Evolutionary conservation across 2,888 invertebrate genomes (phyloP).

Genomic region (Caenorhabditis macrosperma): DNA sequence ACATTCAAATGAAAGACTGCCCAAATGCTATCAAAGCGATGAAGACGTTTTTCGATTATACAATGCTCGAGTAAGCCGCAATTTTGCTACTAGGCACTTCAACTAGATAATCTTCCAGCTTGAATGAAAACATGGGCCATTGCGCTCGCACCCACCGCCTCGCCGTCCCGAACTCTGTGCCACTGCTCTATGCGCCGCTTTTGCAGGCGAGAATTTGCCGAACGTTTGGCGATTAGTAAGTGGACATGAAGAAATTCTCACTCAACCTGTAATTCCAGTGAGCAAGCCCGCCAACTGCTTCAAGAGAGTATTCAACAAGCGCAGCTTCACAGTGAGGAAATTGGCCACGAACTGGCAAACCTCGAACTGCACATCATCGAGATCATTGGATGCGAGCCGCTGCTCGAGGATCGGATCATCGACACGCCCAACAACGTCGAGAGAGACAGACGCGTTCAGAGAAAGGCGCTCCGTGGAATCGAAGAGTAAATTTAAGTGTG

Average conservation of each 20-base stretch:
- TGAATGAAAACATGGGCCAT: slow-evolving; percentile 42
- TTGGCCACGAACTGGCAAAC: slow-evolving; percentile 53
- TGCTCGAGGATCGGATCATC: slow-evolving; percentile 11
- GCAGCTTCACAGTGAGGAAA: slow-evolving; percentile 50
- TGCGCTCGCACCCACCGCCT: slow-evolving; percentile 37
- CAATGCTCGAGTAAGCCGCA: slow-evolving; percentile 35
- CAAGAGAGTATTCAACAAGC: slow-evolving; percentile 59
- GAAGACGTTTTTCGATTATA: slow-evolving; percentile 54
- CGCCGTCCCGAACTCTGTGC: slow-evolving; percentile 37
- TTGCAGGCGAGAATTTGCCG: slow-evolving; percentile 51
- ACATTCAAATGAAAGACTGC: slow-evolving; percentile 27
- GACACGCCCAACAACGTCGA: background rate
- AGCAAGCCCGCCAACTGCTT: slow-evolving; percentile 30
- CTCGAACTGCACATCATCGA: slow-evolving; percentile 46
- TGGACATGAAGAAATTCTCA: background rate
- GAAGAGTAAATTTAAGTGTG: no score
- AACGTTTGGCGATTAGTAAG: slow-evolving; percentile 57
- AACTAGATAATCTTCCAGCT: background rate
- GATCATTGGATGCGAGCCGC: slow-evolving; percentile 11
- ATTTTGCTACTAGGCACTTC: background rate
- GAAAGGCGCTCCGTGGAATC: slow-evolving; percentile 16
- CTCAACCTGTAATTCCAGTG: slow-evolving; percentile 19
- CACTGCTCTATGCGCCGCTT: slow-evolving; percentile 61
- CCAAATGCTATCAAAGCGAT: slow-evolving; percentile 26
- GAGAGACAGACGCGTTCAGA: slow-evolving; percentile 9